These are phyloP conservation scores for Zalophus californianus DNA, from an alignment of 2,797 vertebrate species.

Conservation along the genomic window DNA sequence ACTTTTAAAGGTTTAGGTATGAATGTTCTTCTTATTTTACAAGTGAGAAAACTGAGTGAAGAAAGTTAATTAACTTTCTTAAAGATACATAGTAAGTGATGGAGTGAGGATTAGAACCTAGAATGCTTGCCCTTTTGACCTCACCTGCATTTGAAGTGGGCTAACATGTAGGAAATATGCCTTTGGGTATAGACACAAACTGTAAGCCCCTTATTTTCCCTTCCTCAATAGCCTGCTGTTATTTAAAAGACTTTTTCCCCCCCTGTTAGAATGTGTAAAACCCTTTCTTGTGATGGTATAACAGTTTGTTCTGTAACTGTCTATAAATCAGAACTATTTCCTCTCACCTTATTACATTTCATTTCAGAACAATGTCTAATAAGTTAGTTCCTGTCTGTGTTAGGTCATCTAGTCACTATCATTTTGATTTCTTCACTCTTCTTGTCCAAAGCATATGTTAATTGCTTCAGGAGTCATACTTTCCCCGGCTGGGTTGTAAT, in stretches of 20 bases:
- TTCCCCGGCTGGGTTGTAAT: slow-evolving; percentile 79
- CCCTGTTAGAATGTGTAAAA: background rate
- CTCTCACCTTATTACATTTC: slow-evolving; percentile 62
- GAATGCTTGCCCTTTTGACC: background rate
- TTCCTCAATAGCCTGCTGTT: background rate
- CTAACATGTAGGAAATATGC: background rate
- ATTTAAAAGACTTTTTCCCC: background rate
- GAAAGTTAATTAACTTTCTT: background rate
- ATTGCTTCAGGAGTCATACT: slow-evolving; percentile 70
- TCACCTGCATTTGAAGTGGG: background rate
- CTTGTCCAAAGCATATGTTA: slow-evolving; percentile 70
- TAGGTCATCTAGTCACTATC: slow-evolving; percentile 59
- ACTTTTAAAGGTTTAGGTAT: background rate
- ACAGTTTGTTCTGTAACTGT: slow-evolving; percentile 27
- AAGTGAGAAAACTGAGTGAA: background rate
- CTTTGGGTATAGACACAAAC: background rate
- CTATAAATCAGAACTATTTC: slow-evolving; percentile 46
- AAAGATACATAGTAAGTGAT: background rate
- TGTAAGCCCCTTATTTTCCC: background rate
- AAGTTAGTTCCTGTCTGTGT: slow-evolving; percentile 66
- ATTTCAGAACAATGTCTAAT: slow-evolving; percentile 57
- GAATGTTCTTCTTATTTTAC: background rate
- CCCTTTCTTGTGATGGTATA: background rate
- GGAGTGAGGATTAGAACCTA: background rate
- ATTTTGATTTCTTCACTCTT: slow-evolving; percentile 74